Conservation (phyloP, 2,888 invertebrate species). For the Diplazon laetatorius region DNA sequence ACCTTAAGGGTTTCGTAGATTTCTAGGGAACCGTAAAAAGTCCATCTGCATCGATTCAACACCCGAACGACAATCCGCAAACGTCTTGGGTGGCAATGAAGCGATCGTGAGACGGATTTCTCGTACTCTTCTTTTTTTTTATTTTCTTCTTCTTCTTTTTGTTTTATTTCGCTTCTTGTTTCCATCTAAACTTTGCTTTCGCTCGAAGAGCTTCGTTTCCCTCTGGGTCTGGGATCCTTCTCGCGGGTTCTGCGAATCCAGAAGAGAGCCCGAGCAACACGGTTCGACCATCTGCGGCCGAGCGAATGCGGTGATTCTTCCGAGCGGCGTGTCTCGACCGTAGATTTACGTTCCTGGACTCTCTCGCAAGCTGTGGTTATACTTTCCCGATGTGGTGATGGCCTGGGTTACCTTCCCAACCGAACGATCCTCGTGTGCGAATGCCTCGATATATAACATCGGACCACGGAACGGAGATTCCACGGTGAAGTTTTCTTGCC, state of each 20-base stretch:
- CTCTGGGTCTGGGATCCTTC: constrained; percentile 25
- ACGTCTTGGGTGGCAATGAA: constrained; percentile 59
- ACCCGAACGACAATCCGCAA: neutral
- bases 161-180: too few relatives aligned
- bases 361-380: constrained; percentile 63
- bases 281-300: constrained; percentile 60
- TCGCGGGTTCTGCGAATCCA: constrained; percentile 46
- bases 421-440: constrained; percentile 45
- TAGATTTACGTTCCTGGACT: constrained; percentile 58
- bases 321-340: constrained; percentile 59
- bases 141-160: too few relatives aligned
- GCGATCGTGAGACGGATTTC: constrained; percentile 38
- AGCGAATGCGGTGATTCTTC: constrained; percentile 57
- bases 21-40: too few relatives aligned
- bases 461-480: neutral
- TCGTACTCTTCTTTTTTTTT: too few relatives aligned
- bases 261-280: constrained; percentile 13
- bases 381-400: constrained; percentile 61
- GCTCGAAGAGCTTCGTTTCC: constrained; percentile 36
- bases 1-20: too few relatives aligned
- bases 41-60: constrained; percentile 1
- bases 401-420: constrained; percentile 41
- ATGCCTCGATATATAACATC: constrained; percentile 26
- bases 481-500: constrained; percentile 16
- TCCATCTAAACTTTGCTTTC: constrained; percentile 22